Evolutionary conservation across 2,888 invertebrate genomes (phyloP).

Genomic region (Trypoxylon attenuatum): DNA sequence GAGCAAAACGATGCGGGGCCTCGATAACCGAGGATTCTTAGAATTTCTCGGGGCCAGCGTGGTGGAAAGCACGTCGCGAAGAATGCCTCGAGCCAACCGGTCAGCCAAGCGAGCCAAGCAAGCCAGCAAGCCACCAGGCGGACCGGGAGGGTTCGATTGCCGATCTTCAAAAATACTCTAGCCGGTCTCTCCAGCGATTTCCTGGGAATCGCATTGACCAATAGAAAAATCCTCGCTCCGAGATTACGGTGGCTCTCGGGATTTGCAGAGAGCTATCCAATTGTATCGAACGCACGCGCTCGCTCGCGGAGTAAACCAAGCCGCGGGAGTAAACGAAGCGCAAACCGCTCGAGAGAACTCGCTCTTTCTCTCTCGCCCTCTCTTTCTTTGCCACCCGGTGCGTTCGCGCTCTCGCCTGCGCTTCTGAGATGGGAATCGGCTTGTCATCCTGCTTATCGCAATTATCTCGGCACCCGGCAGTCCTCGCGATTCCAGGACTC

Average conservation of each 20-base stretch:
- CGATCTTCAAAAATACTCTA: conserved; percentile 48
- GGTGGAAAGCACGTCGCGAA: conserved; percentile 21
- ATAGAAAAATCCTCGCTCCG: conserved; percentile 19
- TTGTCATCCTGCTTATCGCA: conserved; percentile 57
- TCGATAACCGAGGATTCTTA: conserved; percentile 42
- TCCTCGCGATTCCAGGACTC: conserved; percentile 2
- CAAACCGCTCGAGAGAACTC: too few species aligned
- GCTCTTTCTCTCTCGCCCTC: not conserved
- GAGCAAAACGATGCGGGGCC: conserved; percentile 28
- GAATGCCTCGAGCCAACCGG: conserved; percentile 21
- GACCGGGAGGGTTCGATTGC: conserved; percentile 34
- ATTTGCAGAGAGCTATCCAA: conserved; percentile 20
- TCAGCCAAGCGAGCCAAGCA: not conserved
- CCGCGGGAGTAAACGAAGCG: too few species aligned
- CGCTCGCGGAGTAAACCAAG: too few species aligned
- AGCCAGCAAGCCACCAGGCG: not conserved
- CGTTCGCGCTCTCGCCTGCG: conserved; percentile 4
- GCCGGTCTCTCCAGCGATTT: conserved; percentile 18
- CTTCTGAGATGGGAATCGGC: conserved; percentile 53
- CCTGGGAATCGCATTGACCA: conserved; percentile 39
- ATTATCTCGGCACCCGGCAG: conserved; percentile 42
- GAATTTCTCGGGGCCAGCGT: conserved; percentile 26
- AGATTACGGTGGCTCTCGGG: conserved; percentile 31
- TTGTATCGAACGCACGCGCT: conserved; percentile 20
- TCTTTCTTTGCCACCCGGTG: conserved; percentile 23